Base-by-base conservation (phyloP, 2,888 invertebrate genomes). In the Himalopsyche anomala region DNA sequence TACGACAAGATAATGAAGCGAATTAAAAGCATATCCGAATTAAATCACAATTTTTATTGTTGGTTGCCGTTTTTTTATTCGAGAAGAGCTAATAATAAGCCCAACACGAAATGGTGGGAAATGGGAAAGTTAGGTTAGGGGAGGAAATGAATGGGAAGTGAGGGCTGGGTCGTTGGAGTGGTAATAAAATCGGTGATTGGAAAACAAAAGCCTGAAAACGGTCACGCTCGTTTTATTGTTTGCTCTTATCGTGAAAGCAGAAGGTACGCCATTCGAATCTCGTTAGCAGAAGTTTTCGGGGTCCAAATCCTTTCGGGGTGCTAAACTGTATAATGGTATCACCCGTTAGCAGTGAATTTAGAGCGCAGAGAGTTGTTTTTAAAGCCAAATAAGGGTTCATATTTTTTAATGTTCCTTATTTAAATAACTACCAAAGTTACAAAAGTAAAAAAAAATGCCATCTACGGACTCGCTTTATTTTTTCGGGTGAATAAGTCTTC, bases 41-140 rank as follows among this genome's bases (percentile, higher is more conserved):
- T 74, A 74, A 74, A 74, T 74, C 74, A 38, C 74, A 74, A 36
- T 36, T 74, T 74, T 74, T 74, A 74, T 74, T 74, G 74, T 74
- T 74, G 74, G 74, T 36, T 74, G 74, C 74, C 36, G 74, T 74
- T 74, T 74, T 74, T 74, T 74, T 74, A 74, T 74, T 74, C 74
- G 74, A 74, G 36, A 4, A 74, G 74, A 74, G 74, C 74, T 74
- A 74, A 74, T 74, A 74, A 36, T 74, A 74, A 74, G 74, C 74
- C 36, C 19, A 74, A 74, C 74, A 74, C 74, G 74, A 74, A 74
- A 74, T 74, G 74, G 36, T 36, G 74, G 74, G 74, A 74, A 74
- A 74, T 74, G 74, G 74, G 74, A 74, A 74, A 74, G 74, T 74
- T 74, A 74, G 74, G 74, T 74, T 74, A 74, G 74, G 74, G 74